These are phyloP conservation scores for Leptosomus discolor DNA, from an alignment of 2,113 vertebrate species.

Conservation along the genomic window DNA sequence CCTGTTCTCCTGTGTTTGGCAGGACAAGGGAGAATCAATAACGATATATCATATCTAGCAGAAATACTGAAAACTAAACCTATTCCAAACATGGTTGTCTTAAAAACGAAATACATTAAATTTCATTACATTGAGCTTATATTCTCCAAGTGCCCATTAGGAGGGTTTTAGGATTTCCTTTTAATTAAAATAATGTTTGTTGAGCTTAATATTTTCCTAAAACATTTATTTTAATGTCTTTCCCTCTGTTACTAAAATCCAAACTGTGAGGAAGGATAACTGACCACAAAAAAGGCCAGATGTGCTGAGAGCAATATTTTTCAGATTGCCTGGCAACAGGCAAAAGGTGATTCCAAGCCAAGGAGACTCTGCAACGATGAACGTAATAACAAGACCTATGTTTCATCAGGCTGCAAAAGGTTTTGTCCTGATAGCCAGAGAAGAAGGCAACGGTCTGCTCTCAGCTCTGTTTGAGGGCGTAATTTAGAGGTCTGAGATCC, in stretches of 20 bases:
- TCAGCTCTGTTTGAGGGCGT: not conserved
- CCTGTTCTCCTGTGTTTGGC: not conserved
- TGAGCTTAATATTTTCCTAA: conserved; percentile 55
- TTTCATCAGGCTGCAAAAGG: conserved; percentile 1
- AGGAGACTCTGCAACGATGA: not conserved
- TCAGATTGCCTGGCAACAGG: conserved; percentile 49
- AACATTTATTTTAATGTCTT: conserved; percentile 41
- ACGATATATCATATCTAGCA: not conserved
- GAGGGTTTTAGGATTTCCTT: conserved; percentile 48
- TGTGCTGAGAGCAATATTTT: conserved; percentile 56
- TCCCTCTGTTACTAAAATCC: not conserved
- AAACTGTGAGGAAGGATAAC: conserved; percentile 2
- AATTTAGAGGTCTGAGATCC: not conserved
- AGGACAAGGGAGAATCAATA: not conserved
- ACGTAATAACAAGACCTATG: not conserved
- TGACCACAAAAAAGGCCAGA: conserved; percentile 44
- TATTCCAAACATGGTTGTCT: not conserved
- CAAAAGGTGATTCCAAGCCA: not conserved
- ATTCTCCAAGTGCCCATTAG: conserved; percentile 50
- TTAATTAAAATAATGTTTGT: conserved; percentile 61
- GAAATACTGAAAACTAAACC: not conserved
- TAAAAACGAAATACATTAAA: not conserved
- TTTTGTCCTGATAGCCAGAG: not conserved
- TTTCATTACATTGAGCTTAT: conserved; percentile 43
- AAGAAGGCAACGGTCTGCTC: not conserved